Evolutionary conservation across 2,113 vertebrate species (phyloP), one percentile per base, ranked within the genome.

Genomic region (Sceloporus tristichus): DNA sequence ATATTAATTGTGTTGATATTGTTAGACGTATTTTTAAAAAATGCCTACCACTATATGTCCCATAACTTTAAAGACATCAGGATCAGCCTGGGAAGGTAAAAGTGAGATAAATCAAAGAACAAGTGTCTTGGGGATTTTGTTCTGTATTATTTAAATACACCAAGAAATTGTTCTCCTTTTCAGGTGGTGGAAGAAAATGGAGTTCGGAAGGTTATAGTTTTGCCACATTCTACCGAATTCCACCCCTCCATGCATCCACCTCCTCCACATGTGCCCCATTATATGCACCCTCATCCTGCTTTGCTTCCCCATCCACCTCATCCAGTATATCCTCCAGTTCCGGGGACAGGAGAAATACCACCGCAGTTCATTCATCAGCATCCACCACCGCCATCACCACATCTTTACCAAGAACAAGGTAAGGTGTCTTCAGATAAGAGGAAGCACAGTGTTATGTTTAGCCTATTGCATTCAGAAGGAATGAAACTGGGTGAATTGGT

Each of bases 151-250:
- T 25, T 40, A 62, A 76, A 40, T 29, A 21, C 29, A 40, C 2
- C 11, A 71, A 13, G 2, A 27, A 19, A 34, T 11, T 34, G 73
- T 25, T 0, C 0, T 91, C 27, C 25, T 4, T 88, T 84, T 83
- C 73, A 98, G 97, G 96, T 98, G 85, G 96, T 98, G 84, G 97
- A 98, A 95, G 97, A 98, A 86, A 97, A 97, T 1, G 97, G 98
- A 74, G 96, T 98, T 85, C 95, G 96, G 25, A 97, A 97, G 88
- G 97, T 98, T 89, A 93, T 98, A 88, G 93, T 98, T 34, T 85
- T 98, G 92, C 97, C 97, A 8, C 97, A 97, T 92, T 96, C 97
- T 0, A 92, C 95, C 73, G 97, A 98, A 86, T 97, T 97, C 92
- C 95, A 97, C 65, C 96, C 93, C 71, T 94, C 96, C 66, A 90